Conservation (phyloP, 23 tunicate species). For the Corella eumyota region DNA sequence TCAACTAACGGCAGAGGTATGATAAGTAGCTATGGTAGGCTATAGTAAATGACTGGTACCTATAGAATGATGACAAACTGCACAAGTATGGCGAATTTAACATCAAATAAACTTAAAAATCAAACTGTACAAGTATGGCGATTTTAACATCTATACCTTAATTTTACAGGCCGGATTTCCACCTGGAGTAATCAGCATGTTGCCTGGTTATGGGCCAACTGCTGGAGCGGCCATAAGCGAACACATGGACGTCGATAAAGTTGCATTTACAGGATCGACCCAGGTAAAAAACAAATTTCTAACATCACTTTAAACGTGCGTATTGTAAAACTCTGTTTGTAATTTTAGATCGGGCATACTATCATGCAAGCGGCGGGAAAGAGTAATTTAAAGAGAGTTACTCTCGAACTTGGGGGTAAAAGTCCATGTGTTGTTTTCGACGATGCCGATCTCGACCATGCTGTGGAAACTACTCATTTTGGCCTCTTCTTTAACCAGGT, state of each 20-base stretch:
- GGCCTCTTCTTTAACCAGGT: constrained; percentile 94
- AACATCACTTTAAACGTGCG: neutral
- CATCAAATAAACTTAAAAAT: too few species aligned
- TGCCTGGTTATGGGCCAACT: constrained; percentile 97
- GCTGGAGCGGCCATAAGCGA: constrained; percentile 98
- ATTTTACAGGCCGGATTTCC: constrained; percentile 99
- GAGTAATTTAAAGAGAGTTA: constrained; percentile 80
- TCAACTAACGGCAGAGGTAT: constrained; percentile 66
- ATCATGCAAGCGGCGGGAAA: constrained; percentile 81
- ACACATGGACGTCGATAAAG: constrained; percentile 91
- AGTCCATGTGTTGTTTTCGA: constrained; percentile 83
- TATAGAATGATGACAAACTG: too few species aligned
- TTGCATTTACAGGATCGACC: constrained; percentile 94
- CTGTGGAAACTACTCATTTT: constrained; percentile 92
- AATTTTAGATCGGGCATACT: constrained; percentile 66
- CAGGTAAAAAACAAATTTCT: constrained; percentile 22
- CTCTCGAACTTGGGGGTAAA: constrained; percentile 94
- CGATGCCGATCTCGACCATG: constrained; percentile 88
- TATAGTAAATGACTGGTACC: neutral
- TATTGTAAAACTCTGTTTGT: neutral
- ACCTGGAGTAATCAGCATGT: constrained; percentile 86
- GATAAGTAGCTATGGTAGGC: neutral
- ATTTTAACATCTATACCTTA: too few species aligned
- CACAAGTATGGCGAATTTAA: too few species aligned
- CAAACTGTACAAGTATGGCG: too few species aligned